phyloP scores from a whole-genome alignment of 2,888 invertebrate genomes.

The Nomada flava region DNA sequence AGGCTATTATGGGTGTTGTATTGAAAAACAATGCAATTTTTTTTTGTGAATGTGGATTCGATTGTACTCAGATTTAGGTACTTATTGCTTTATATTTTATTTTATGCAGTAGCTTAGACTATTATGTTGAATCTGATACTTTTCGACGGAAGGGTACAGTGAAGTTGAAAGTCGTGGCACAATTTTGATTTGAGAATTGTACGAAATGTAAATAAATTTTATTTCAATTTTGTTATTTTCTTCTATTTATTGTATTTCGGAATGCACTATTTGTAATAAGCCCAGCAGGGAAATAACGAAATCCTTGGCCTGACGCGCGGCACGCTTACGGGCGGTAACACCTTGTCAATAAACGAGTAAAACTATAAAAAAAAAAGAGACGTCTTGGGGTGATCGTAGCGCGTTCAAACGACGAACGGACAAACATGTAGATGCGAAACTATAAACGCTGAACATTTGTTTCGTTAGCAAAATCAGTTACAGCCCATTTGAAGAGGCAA shows the following conservation, averaged over 20 bases:
- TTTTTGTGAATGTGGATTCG: too few relatives aligned
- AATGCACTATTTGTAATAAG: constrained; percentile 13
- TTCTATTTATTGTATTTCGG: background rate
- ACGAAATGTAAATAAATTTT: background rate
- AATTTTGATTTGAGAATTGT: background rate
- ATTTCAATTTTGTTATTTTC: too few relatives aligned
- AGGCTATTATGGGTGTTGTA: too few relatives aligned
- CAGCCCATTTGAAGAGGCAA: constrained; percentile 75
- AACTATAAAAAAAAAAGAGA: constrained; percentile 70
- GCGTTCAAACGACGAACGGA: constrained; percentile 7
- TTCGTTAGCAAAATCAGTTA: constrained; percentile 81
- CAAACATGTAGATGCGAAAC: constrained; percentile 21
- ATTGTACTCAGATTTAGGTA: background rate
- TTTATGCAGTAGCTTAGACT: background rate
- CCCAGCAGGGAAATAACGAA: background rate
- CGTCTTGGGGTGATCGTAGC: constrained; percentile 30
- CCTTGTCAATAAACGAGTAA: constrained; percentile 66
- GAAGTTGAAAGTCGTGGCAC: too few relatives aligned
- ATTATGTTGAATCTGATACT: too few relatives aligned
- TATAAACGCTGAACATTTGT: constrained; percentile 50
- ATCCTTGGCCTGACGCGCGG: constrained; percentile 31
- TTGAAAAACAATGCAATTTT: too few relatives aligned
- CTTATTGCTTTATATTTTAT: background rate
- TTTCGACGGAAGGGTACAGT: too few relatives aligned
- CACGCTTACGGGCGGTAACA: constrained; percentile 65